Conservation (phyloP, 2,888 invertebrate genomes). For the Drosophila limbata region DNA sequence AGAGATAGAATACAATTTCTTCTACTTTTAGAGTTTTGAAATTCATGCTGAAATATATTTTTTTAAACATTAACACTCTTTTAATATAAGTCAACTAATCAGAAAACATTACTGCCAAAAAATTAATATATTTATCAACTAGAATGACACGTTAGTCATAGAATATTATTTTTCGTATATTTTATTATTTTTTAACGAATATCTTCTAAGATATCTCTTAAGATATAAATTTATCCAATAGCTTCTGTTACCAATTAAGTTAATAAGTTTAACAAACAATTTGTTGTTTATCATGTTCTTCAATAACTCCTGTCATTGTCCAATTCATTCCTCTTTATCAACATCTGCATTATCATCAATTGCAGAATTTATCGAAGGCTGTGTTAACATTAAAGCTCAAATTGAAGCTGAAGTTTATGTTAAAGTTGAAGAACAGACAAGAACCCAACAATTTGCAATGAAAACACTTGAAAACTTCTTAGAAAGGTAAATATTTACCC, state of each 20-base stretch:
- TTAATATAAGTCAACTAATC: too few species aligned
- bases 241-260: background rate
- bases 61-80: too few species aligned
- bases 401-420: background rate
- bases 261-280: constrained; percentile 13
- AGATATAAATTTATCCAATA: background rate
- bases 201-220: background rate
- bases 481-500: constrained; percentile 59
- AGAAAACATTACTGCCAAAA: background rate
- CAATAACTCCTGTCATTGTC: constrained; percentile 5
- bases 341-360: constrained; percentile 3
- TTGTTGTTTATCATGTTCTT: constrained; percentile 11
- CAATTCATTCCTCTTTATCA: background rate
- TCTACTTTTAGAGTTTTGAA: background rate
- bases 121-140: too few species aligned
- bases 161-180: background rate
- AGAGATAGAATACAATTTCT: background rate
- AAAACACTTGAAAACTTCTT: constrained; percentile 47
- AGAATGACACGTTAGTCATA: background rate
- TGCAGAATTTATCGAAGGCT: constrained; percentile 13
- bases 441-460: constrained; percentile 40
- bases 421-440: background rate
- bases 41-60: too few species aligned
- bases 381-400: constrained; percentile 26
- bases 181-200: too few species aligned